Conservation (phyloP, 2,113 vertebrate genomes). For the Anguilla japonica region DNA sequence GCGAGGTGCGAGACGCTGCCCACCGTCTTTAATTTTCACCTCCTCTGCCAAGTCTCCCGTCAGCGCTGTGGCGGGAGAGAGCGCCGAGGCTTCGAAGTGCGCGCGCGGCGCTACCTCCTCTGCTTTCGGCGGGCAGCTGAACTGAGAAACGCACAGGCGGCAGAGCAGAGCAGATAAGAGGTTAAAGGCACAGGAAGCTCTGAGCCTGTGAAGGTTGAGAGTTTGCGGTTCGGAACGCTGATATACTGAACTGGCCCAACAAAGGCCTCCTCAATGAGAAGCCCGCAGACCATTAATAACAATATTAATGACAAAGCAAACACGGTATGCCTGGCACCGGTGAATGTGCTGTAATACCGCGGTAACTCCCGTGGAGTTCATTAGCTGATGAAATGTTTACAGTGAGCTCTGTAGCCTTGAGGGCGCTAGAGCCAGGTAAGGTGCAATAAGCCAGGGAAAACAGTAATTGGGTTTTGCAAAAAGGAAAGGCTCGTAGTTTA, state of each 20-base stretch:
- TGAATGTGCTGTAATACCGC: background rate
- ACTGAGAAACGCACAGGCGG: background rate
- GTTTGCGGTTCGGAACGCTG: background rate
- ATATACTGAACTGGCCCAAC: background rate
- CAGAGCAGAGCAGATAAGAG: background rate
- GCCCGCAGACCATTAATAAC: background rate
- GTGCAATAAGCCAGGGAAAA: conserved; percentile 57
- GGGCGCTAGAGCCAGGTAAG: conserved; percentile 64
- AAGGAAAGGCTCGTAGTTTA: conserved; percentile 62
- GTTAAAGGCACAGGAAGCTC: background rate
- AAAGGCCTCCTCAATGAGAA: background rate
- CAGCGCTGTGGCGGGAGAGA: conserved; percentile 47
- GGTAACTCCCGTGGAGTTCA: conserved; percentile 54
- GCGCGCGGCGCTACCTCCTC: background rate
- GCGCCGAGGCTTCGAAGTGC: background rate
- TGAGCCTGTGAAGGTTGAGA: background rate
- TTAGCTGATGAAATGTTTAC: conserved; percentile 79
- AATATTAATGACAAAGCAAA: background rate
- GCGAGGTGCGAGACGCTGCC: conserved; percentile 54
- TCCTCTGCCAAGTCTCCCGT: conserved; percentile 38
- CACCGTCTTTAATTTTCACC: conserved; percentile 58
- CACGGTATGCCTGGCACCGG: conserved; percentile 28
- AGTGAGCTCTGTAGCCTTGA: conserved; percentile 72
- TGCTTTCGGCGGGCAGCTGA: background rate
- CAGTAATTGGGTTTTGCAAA: conserved; percentile 71